phyloP scores from a whole-genome alignment of 2,888 invertebrate species.

The Nezara viridula region DNA sequence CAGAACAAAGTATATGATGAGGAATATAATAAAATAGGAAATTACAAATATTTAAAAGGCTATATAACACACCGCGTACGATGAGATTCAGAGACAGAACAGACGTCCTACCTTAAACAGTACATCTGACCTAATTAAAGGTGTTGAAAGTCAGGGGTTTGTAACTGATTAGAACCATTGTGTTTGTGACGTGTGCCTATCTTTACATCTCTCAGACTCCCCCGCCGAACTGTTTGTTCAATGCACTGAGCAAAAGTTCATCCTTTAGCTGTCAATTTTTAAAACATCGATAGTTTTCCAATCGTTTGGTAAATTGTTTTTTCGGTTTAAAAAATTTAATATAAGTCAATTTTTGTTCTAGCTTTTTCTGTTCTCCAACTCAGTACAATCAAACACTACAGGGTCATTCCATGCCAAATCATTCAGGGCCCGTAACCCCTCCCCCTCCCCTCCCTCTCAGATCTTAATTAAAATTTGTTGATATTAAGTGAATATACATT shows the following conservation, averaged over 20 bases:
- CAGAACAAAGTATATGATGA: no score
- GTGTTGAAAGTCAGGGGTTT: constrained; percentile 45
- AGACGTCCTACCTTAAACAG: constrained; percentile 2
- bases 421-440: no score
- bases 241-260: neutral
- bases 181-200: constrained; percentile 34
- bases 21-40: no score
- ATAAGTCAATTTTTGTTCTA: no score
- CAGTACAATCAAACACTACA: no score
- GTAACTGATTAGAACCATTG: constrained; percentile 39
- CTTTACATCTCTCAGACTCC: neutral
- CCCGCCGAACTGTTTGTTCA: neutral
- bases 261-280: neutral
- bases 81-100: neutral
- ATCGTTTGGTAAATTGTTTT: neutral
- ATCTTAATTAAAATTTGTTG: no score
- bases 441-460: no score
- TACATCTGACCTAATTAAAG: constrained; percentile 41
- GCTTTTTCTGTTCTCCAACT: no score
- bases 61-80: neutral
- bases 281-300: neutral
- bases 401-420: no score
- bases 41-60: neutral
- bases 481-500: no score
- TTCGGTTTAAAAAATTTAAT: no score